Conservation (phyloP, 1,140 invertebrate species). For the Papilio aristodemus region DNA sequence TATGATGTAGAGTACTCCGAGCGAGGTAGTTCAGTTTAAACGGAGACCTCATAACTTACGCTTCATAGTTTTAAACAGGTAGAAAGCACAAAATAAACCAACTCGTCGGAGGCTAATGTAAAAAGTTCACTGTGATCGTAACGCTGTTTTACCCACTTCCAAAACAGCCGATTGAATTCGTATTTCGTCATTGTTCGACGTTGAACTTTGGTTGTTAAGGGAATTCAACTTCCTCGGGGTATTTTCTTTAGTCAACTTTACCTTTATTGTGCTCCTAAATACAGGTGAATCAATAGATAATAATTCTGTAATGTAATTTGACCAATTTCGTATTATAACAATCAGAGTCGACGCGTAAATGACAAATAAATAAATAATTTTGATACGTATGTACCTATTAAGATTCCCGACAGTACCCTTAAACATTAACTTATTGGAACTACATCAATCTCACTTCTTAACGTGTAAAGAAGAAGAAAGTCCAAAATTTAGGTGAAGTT, state of each 20-base stretch:
- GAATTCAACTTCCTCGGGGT: constrained; percentile 36
- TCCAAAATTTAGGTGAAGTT: too few species aligned
- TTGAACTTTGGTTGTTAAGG: constrained; percentile 35
- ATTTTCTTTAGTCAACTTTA: constrained; percentile 33
- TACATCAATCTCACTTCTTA: too few species aligned
- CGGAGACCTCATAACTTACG: constrained; percentile 68
- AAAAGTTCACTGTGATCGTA: constrained; percentile 61
- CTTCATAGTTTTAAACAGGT: constrained; percentile 41
- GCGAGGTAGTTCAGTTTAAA: constrained; percentile 61
- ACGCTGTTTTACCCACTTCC: constrained; percentile 59
- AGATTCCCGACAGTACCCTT: too few species aligned
- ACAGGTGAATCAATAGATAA: background rate
- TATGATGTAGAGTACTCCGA: constrained; percentile 69
- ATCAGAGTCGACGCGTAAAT: too few species aligned
- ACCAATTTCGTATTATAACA: background rate
- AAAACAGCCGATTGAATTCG: constrained; percentile 56
- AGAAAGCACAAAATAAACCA: constrained; percentile 61
- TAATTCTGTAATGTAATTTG: background rate
- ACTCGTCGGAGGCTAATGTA: constrained; percentile 62
- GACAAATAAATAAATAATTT: too few species aligned
- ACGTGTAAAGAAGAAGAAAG: too few species aligned
- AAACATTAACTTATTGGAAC: too few species aligned
- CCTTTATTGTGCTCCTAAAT: constrained; percentile 11
- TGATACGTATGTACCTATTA: too few species aligned
- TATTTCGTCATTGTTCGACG: constrained; percentile 47